A percentile compares a stretch with the other conserved stretches of the same genome.
Conservation (phyloP, 2,888 invertebrate species). For the Drosophila tripunctata region DNA sequence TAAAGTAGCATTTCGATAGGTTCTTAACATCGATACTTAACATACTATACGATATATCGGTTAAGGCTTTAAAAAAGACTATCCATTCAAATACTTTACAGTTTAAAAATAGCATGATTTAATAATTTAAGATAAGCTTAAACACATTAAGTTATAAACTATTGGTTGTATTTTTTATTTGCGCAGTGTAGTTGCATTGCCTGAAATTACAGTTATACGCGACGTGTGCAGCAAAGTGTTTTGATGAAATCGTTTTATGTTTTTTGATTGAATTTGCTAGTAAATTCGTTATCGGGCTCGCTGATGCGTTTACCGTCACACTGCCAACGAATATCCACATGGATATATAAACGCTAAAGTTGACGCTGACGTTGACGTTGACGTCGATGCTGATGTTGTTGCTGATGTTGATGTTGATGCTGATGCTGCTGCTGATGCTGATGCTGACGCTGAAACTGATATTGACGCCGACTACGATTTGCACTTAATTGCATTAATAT, state of each 20-base stretch:
- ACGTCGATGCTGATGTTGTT: constrained; percentile 4
- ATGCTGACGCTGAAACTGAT: constrained; percentile 8
- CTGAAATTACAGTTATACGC: constrained; percentile 10
- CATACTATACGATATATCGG: too few species aligned
- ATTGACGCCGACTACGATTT: constrained; percentile 58
- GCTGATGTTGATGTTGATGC: constrained; percentile 8
- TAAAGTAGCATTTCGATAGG: too few species aligned
- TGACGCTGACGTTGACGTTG: constrained; percentile 28
- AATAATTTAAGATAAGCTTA: too few species aligned
- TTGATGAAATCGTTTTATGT: constrained; percentile 61
- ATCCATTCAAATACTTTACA: too few species aligned
- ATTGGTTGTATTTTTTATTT: neutral
- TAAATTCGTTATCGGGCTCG: constrained; percentile 68
- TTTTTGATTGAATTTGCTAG: constrained; percentile 67
- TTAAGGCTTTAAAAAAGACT: too few species aligned
- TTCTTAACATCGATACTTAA: too few species aligned
- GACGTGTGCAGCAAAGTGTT: constrained; percentile 27
- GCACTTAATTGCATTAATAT: constrained; percentile 78
- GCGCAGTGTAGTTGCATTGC: constrained; percentile 5
- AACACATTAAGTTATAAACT: too few species aligned
- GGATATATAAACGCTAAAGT: constrained; percentile 49
- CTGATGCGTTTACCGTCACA: constrained; percentile 63
- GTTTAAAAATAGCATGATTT: too few species aligned
- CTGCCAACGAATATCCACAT: constrained; percentile 30
- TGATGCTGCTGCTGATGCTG: constrained; percentile 7